Base-by-base conservation (phyloP, 1,140 invertebrate species). In the Drosophila littoralis region DNA sequence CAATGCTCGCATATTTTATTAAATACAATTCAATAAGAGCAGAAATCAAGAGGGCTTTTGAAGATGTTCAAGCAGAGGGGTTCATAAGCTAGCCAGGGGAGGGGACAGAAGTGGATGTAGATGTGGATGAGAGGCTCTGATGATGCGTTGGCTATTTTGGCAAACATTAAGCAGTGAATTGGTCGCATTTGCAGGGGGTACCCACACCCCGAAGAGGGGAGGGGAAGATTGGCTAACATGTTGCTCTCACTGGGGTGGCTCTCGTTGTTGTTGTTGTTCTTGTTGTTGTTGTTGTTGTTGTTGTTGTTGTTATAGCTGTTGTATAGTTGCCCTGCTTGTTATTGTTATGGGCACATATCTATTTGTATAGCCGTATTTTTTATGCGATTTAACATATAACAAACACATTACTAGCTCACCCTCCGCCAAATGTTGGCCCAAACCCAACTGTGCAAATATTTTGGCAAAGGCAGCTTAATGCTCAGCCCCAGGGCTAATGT, bases 341-440 rank as follows among this genome's bases (percentile, higher is more conserved):
- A 83, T 88, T 86, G 72, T 86, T 88, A 88, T 77, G 75, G 55
- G n/a, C 61, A 43, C 40, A 72, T 77, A 65, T 74, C 67, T 77
- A 48, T 68, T 54, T 73, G 48, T 69, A 61, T 68, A 51, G 46
- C 13, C 63, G 68, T 71, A 80, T 89, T 88, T 88, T 89, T 89
- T 90, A 90, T 89, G 75, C 77, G 85, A 89, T 90, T 89, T 89
- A 89, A 43, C 85, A 90, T 89, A 89, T 90, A 89, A 89, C 84
- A 89, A 81, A 89, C 80, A 89, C 84, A 89, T 89, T 89, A 89
- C 77, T 57, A 77, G 28, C 48, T 10, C 51, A 75, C 48, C 51
- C 59, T 66, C 46, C 32, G 1, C 33, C 45, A 15, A 55, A 12
- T 12, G 10, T 36, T 12, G 12, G 36, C 28, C 7, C 12, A 40